Base-by-base conservation (phyloP, 2,797 vertebrate genomes). In the Ambastaia sidthimunki region DNA sequence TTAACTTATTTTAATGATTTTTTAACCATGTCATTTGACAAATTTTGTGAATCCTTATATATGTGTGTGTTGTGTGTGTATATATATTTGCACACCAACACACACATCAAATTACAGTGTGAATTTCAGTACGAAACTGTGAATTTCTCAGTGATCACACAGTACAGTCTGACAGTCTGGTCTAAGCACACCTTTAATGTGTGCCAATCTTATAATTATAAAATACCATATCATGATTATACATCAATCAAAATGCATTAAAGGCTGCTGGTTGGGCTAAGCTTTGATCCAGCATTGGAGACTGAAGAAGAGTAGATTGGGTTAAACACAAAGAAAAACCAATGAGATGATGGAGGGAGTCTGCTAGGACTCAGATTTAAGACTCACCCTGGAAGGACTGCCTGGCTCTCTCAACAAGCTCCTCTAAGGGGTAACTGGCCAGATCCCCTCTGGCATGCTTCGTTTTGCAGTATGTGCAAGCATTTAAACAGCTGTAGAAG, bases 401-500 rank as follows among this genome's bases (percentile, higher is more conserved):
- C 1, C 89, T 93, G 78, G 96, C 95, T 93, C 98, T 93, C 85
- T 96, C 94, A 80, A 97, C 96, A 16, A 99, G 93, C 78, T 99
- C 96, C 72, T 97, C 96, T 48, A 96, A 70, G 0, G 96, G 89
- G 65, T 99, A 99, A 92, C 98, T 99, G 90, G 97, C 97, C 88
- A 99, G 88, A 74, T 97, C 96, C 85, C 98, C 98, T 92, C 98
- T 93, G 84, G 98, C 98, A 4, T 99, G 97, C 82, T 98, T 99
- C 0, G 98, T 99, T 92, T 99, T 99, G 89, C 98, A 99, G 90
- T 99, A 99, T 9, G 97, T 99, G 84, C 98, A 99, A 0, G 97
- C 97, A 83, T 95, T 96, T 84, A 96, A 90, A 90, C 95, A 96
- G 82, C 95, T 96, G 88, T 86, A 85, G 85, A 69, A 5, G 75